Conservation (phyloP, 1,140 invertebrate genomes). For the Limonius californicus region DNA sequence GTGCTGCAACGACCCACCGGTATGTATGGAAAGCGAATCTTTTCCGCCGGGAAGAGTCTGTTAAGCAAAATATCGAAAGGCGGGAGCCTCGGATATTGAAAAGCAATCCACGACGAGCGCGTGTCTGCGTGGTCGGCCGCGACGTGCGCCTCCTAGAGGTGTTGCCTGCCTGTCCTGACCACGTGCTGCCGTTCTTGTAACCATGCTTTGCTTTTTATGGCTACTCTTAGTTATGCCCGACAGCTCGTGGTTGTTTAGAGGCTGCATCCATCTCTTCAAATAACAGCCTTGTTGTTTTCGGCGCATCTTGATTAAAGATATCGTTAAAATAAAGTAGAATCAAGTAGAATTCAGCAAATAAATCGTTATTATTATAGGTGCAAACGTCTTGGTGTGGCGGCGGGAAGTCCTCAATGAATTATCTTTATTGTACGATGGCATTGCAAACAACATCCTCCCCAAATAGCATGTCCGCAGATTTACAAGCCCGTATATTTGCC, state of each 20-base stretch:
- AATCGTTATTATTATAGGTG: slow-evolving; percentile 20
- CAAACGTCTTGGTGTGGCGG: neutral
- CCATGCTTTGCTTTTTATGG: neutral
- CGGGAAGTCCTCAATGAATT: slow-evolving; percentile 1
- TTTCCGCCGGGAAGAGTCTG: neutral
- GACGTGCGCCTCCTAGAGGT: slow-evolving; percentile 4
- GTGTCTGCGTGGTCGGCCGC: neutral
- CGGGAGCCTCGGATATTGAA: neutral
- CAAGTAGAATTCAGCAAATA: slow-evolving; percentile 21
- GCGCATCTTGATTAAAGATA: slow-evolving; percentile 26
- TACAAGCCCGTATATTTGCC: slow-evolving; percentile 1
- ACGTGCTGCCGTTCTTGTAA: slow-evolving; percentile 1
- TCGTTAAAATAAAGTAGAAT: slow-evolving; percentile 26
- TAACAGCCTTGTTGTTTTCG: slow-evolving; percentile 23
- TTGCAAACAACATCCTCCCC: slow-evolving; percentile 7
- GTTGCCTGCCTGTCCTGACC: slow-evolving; percentile 1
- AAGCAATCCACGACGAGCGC: neutral
- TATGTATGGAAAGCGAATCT: neutral
- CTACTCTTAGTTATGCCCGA: slow-evolving; percentile 20
- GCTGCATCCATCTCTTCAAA: slow-evolving; percentile 19
- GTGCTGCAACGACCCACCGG: too few species aligned
- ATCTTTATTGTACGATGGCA: slow-evolving; percentile 2
- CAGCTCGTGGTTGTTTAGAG: slow-evolving; percentile 20
- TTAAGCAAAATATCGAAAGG: neutral
- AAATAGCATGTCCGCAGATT: slow-evolving; percentile 8